A percentile compares a stretch with the other conserved stretches of the same genome.
Conservation (phyloP, 2,888 invertebrate genomes). For the Nomada ferruginata region DNA sequence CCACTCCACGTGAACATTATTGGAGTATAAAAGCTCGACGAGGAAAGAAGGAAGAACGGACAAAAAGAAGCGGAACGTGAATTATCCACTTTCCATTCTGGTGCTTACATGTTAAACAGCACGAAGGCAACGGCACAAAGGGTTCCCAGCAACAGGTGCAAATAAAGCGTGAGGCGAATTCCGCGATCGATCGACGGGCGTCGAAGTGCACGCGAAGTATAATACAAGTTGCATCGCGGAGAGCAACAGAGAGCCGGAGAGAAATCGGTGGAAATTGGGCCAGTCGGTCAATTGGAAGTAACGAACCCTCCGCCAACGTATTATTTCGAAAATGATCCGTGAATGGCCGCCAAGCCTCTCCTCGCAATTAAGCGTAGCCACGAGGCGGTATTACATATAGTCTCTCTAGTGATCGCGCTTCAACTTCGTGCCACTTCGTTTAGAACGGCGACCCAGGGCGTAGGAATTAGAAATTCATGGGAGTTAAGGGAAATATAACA, state of each 20-base stretch:
- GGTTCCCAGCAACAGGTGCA: slow-evolving; percentile 43
- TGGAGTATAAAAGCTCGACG: too few species aligned
- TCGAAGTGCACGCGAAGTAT: slow-evolving; percentile 49
- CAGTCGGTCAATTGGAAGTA: slow-evolving; percentile 72
- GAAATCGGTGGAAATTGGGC: slow-evolving; percentile 70
- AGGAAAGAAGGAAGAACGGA: too few species aligned
- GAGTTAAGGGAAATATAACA: too few species aligned
- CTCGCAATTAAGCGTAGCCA: slow-evolving; percentile 31
- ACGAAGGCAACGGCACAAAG: not conserved
- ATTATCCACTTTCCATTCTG: not conserved
- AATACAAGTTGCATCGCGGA: slow-evolving; percentile 39
- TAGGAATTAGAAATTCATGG: too few species aligned
- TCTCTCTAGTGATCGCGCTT: too few species aligned
- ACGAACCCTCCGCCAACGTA: slow-evolving; percentile 63
- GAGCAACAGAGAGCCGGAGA: slow-evolving; percentile 48
- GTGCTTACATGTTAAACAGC: not conserved
- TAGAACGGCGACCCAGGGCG: too few species aligned
- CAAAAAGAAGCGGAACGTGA: not conserved
- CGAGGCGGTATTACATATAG: not conserved
- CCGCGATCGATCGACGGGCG: slow-evolving; percentile 31
- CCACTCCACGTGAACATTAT: too few species aligned
- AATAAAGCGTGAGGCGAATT: slow-evolving; percentile 1
- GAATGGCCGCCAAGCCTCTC: slow-evolving; percentile 28
- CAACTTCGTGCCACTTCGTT: too few species aligned
- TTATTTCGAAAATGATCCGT: slow-evolving; percentile 65